These are phyloP conservation scores for Enteromius viviparus DNA, from an alignment of 2,797 vertebrate species.

Conservation along the genomic window DNA sequence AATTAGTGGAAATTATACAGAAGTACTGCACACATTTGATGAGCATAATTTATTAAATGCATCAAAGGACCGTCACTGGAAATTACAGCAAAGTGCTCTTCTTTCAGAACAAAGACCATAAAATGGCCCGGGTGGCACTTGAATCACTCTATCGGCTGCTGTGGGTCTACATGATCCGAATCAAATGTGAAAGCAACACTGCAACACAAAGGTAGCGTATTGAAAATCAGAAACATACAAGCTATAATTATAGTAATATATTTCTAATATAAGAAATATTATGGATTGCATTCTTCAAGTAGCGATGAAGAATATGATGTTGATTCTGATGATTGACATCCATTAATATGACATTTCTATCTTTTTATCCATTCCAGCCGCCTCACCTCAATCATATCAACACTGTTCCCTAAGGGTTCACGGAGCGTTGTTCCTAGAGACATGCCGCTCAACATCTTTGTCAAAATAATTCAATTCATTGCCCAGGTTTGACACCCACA, in stretches of 20 bases:
- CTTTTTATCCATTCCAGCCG: conserved; percentile 78
- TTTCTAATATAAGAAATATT: background rate
- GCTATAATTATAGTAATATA: background rate
- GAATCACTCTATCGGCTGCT: conserved; percentile 97
- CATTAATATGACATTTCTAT: background rate
- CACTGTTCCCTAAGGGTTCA: conserved; percentile 97
- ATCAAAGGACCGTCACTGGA: background rate
- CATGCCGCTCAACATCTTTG: conserved; percentile 98
- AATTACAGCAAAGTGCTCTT: conserved; percentile 3
- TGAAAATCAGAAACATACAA: background rate
- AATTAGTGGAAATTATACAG: conserved; percentile 1
- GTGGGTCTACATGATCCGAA: conserved; percentile 99
- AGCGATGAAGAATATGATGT: background rate
- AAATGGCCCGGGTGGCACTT: conserved; percentile 98
- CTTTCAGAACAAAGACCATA: conserved; percentile 94
- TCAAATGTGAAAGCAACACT: conserved; percentile 99
- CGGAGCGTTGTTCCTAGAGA: conserved; percentile 97
- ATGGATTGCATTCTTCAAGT: background rate
- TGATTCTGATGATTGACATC: conserved; percentile 10
- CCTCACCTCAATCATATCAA: conserved; percentile 95
- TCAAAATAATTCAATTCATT: conserved; percentile 99
- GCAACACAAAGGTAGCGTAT: conserved; percentile 90
- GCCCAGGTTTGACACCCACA: conserved; percentile 84
- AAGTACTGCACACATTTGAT: background rate
- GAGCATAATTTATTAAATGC: conserved; percentile 7